Base-by-base conservation (phyloP, 2,797 vertebrate genomes). In the Simalia tracyae region DNA sequence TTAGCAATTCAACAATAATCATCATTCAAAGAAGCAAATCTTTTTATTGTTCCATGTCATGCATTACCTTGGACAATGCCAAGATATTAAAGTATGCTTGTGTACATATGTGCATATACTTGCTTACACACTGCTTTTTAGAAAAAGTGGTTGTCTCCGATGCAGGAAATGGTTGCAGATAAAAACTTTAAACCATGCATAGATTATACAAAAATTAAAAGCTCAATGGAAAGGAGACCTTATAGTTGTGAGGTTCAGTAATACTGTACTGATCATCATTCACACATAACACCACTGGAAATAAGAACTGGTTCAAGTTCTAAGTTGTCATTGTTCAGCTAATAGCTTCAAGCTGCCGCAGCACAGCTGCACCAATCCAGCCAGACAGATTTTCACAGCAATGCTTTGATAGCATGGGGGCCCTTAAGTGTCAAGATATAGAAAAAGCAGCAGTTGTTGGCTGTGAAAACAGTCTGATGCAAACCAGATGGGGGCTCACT, bases 401-500 rank as follows among this genome's bases (percentile, higher is more conserved):
- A 95, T 96, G 97, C 98, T 98, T 98, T 98, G 98, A 98, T 97
- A 98, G 97, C 94, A 92, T 95, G 97, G 97, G 66, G 97, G 97
- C 97, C 97, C 97, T 96, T 91, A 98, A 98, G 98, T 98, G 98
- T 98, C 97, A 98, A 97, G 97, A 97, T 98, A 97, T 95, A 97
- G 97, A 97, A 98, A 98, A 98, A 97, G 98, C 98, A 98, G 98
- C 97, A 97, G 97, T 97, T 97, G 97, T 95, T 98, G 98, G 98
- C 98, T 98, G 98, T 98, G 98, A 98, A 98, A 98, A 98, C 97
- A 98, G 97, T 98, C 97, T 98, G 98, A 98, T 98, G 97, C 96
- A 98, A 98, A 98, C 98, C 98, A 98, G 98, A 98, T 98, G 98
- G 98, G 97, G 96, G 96, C 97, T 97, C 96, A 96, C 96, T 98